Percentiles rank a stretch among this genome's conserved stretches.
These are phyloP conservation scores for Microctonus hyperodae DNA, from an alignment of 2,888 invertebrate species.

Conservation along the genomic window DNA sequence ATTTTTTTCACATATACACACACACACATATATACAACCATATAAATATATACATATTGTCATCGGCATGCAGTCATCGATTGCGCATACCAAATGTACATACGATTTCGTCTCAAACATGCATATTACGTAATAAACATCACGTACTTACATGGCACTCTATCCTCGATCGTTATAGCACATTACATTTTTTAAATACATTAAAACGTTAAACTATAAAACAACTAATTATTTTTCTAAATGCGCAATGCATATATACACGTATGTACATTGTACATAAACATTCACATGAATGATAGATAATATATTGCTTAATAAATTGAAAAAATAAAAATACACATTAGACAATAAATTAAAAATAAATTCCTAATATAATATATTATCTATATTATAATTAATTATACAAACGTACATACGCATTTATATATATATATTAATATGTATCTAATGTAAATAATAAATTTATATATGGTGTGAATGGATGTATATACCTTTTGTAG, in stretches of 20 bases:
- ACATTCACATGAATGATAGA: too few relatives aligned
- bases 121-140: constrained; percentile 26
- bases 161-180: constrained; percentile 23
- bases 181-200: background rate
- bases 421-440: background rate
- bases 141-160: constrained; percentile 29
- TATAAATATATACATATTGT: background rate
- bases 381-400: too few relatives aligned
- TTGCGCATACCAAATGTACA: constrained; percentile 38
- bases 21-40: too few relatives aligned
- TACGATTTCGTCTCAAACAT: constrained; percentile 26
- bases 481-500: constrained; percentile 41
- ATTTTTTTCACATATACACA: too few relatives aligned
- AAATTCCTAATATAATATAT: too few relatives aligned
- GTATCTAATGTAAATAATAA: background rate
- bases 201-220: constrained; percentile 2
- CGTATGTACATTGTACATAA: too few relatives aligned
- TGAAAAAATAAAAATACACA: too few relatives aligned
- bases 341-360: too few relatives aligned
- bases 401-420: too few relatives aligned
- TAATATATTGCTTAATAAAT: background rate
- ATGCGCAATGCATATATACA: constrained; percentile 21
- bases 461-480: constrained; percentile 38
- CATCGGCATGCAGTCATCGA: constrained; percentile 32
- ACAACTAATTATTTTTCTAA: background rate